A percentile compares a stretch with the other conserved stretches of the same genome.
Evolutionary conservation across 2,888 invertebrate genomes (phyloP).

Genomic region (Thelaira solivaga): DNA sequence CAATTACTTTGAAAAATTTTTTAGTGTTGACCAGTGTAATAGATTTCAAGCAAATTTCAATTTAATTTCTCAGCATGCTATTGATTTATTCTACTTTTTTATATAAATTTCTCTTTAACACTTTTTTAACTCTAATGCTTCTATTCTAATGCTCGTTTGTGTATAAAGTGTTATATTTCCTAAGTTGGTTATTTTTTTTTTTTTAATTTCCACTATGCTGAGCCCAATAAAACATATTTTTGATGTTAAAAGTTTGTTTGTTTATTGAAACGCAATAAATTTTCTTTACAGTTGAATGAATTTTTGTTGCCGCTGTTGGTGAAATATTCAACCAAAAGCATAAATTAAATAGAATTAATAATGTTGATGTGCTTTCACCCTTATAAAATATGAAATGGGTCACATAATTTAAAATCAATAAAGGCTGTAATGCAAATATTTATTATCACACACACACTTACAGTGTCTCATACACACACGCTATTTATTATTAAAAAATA

Average conservation of each 20-base stretch:
- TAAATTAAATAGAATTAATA: constrained; percentile 45
- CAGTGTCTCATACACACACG: too few species aligned
- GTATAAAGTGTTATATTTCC: too few species aligned
- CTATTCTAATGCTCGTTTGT: background rate
- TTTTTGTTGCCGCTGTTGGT: constrained; percentile 17
- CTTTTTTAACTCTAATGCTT: background rate
- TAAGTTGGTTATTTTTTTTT: constrained; percentile 4
- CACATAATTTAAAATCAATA: background rate
- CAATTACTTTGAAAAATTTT: too few species aligned
- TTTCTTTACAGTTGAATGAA: constrained; percentile 43
- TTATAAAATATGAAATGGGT: constrained; percentile 6
- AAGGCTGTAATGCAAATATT: constrained; percentile 15
- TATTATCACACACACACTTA: background rate
- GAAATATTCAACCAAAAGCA: constrained; percentile 15
- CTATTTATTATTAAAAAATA: constrained; percentile 28
- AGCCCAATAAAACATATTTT: constrained; percentile 45
- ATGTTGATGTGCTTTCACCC: constrained; percentile 12
- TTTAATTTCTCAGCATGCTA: too few species aligned
- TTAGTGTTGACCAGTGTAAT: too few species aligned
- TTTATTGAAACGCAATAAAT: constrained; percentile 53
- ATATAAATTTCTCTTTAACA: too few species aligned
- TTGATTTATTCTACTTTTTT: too few species aligned
- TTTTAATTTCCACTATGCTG: constrained; percentile 28
- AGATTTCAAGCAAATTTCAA: too few species aligned
- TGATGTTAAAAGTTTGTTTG: constrained; percentile 35